Percentiles rank a stretch among this genome's conserved stretches.
Evolutionary conservation across 2,797 vertebrate species (phyloP).

Genomic region (Peromyscus melanophrys): DNA sequence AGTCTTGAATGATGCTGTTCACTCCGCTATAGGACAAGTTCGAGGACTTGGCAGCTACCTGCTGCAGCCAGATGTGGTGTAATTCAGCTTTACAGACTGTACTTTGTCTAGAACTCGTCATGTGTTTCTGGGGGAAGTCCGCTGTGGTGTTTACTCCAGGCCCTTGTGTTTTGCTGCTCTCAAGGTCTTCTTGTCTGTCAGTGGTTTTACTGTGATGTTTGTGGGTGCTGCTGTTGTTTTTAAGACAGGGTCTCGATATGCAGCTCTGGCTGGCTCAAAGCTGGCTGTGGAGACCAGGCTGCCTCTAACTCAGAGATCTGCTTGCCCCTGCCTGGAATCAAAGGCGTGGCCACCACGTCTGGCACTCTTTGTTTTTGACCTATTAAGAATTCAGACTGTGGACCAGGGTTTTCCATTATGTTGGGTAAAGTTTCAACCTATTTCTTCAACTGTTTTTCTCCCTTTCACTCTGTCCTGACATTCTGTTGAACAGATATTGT

Average conservation of each 20-base stretch:
- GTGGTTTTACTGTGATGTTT: not conserved
- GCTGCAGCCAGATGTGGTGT: not conserved
- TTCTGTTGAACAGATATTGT: not conserved
- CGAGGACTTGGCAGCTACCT: not conserved
- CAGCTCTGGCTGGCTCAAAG: not conserved
- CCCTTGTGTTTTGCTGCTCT: not conserved
- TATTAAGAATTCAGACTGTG: not conserved
- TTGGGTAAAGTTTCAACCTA: not conserved
- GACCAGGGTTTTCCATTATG: constrained; percentile 12
- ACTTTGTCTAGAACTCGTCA: not conserved
- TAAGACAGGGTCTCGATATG: not conserved
- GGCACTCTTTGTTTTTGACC: not conserved
- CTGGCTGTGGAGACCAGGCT: not conserved
- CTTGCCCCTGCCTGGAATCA: not conserved
- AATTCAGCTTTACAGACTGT: not conserved
- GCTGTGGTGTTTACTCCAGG: not conserved
- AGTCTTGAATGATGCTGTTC: not conserved
- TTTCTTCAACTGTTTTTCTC: constrained; percentile 5
- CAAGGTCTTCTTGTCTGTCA: not conserved
- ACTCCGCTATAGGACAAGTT: not conserved
- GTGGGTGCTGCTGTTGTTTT: not conserved
- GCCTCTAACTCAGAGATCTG: not conserved
- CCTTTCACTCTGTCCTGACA: not conserved
- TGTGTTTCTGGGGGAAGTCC: constrained; percentile 18
- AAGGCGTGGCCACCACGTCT: not conserved